phyloP scores from a whole-genome alignment of 2,797 vertebrate species.

The Urosaurus nigricauda region DNA sequence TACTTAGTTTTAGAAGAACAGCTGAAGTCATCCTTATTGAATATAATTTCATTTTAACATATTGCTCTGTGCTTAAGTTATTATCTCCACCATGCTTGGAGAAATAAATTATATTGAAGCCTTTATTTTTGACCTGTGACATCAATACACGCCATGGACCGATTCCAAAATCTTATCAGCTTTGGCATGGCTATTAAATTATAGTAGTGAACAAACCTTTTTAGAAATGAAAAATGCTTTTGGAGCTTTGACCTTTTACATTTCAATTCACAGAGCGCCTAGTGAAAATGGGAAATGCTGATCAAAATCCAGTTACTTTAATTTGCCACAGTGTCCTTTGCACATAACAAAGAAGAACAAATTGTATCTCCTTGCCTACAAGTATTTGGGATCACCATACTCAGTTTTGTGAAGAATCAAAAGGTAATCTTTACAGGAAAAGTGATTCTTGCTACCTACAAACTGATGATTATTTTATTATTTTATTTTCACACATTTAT shows the following conservation, averaged over 20 bases:
- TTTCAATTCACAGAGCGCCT: constrained; percentile 77
- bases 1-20: constrained; percentile 73
- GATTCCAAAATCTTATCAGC: constrained; percentile 79
- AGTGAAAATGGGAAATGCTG: constrained; percentile 75
- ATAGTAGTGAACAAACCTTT: constrained; percentile 76
- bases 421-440: not conserved
- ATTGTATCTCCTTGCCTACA: constrained; percentile 56
- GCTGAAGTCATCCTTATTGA: constrained; percentile 78
- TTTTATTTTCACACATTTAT: constrained; percentile 15
- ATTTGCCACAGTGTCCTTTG: constrained; percentile 71
- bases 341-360: constrained; percentile 63
- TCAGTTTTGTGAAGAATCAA: constrained; percentile 28
- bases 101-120: constrained; percentile 79
- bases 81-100: constrained; percentile 76
- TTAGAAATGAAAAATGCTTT: constrained; percentile 80
- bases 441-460: constrained; percentile 4
- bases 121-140: constrained; percentile 80
- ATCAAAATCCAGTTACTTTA: constrained; percentile 77
- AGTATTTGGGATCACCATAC: constrained; percentile 48
- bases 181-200: constrained; percentile 79
- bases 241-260: constrained; percentile 78
- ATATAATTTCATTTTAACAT: constrained; percentile 80
- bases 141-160: constrained; percentile 77
- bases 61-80: constrained; percentile 77
- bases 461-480: not conserved